phyloP scores from a whole-genome alignment of 1,140 invertebrate species.

The Zaprionus taronus region DNA sequence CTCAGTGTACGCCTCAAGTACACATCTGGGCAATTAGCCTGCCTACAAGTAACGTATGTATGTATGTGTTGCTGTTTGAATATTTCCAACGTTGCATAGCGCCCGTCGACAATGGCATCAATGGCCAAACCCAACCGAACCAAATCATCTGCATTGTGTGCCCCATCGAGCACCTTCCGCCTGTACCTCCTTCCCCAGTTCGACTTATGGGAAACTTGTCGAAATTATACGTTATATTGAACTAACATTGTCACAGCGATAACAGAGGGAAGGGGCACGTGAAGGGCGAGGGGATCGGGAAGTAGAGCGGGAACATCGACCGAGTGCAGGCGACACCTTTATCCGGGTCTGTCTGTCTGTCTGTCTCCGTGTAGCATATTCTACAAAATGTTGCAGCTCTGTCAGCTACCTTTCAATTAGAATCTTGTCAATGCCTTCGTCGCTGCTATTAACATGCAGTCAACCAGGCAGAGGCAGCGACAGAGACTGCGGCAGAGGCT shows the following conservation, averaged over 20 bases:
- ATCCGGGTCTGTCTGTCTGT: slow-evolving; percentile 22
- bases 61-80: neutral
- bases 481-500: neutral
- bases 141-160: neutral
- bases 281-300: neutral
- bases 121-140: neutral
- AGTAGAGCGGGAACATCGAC: slow-evolving; percentile 9
- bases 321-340: slow-evolving; percentile 34
- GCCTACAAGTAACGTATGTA: neutral
- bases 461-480: neutral
- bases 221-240: slow-evolving; percentile 54
- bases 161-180: neutral
- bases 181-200: neutral
- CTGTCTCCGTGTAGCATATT: slow-evolving; percentile 23
- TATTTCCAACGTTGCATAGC: slow-evolving; percentile 1
- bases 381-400: slow-evolving; percentile 43
- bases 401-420: slow-evolving; percentile 51
- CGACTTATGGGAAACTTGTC: slow-evolving; percentile 30
- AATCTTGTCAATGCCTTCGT: slow-evolving; percentile 47
- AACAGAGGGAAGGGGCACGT: neutral
- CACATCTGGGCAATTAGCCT: slow-evolving; percentile 14
- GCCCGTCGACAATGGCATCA: slow-evolving; percentile 15
- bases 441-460: slow-evolving; percentile 32
- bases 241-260: slow-evolving; percentile 37
- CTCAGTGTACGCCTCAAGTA: neutral